Base-by-base conservation (phyloP, 2,797 vertebrate species). In the Silurus lanzhouensis region DNA sequence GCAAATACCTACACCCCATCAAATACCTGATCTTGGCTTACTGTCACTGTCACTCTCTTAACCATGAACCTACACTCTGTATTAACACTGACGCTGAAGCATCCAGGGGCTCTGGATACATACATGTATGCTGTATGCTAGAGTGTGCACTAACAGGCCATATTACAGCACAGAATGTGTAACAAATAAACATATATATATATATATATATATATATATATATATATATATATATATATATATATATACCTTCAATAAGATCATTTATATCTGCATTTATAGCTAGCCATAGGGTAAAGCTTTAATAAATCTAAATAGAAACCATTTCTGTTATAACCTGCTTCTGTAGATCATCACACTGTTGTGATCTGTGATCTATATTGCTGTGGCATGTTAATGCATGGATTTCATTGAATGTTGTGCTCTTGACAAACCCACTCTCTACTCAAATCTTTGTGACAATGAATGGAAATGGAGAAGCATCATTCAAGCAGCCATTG, bases 1-100 rank as follows among this genome's bases (percentile, higher is more conserved):
- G 38, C 27, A 31, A 58, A 72, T 48, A 44, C 38, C 3, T 66
- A 60, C 10, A n/a, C 67, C 15, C 66, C 44, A 19, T 82, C 61
- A 72, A 66, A 19, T 63, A 6, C 27, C 58, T 82, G n/a, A 55
- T 88, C 91, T 90, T 82, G 74, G 89, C 83, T 83, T 55, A 90
- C 87, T 63, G 80, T 84, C 63, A 46, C 27, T 14, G 61, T 52
- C 52, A 67, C 55, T 38, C 19, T 14, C 64, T 88, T 19, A 88
- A 86, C 89, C 38, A 31, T 52, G 84, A 61, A 84, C 25, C 25
- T 58, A 68, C 38, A 71, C 58, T 31, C 17, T 86, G 70, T 85
- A 81, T 87, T 86, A 91, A 84, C 79, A 63, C 68, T 88, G 77
- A 85, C 70, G 82, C 76, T 85, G 85, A 79, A 13, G 19, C 20